These are phyloP conservation scores for Cyprinodon tularosa DNA, from an alignment of 2,113 vertebrate species.

Conservation along the genomic window DNA sequence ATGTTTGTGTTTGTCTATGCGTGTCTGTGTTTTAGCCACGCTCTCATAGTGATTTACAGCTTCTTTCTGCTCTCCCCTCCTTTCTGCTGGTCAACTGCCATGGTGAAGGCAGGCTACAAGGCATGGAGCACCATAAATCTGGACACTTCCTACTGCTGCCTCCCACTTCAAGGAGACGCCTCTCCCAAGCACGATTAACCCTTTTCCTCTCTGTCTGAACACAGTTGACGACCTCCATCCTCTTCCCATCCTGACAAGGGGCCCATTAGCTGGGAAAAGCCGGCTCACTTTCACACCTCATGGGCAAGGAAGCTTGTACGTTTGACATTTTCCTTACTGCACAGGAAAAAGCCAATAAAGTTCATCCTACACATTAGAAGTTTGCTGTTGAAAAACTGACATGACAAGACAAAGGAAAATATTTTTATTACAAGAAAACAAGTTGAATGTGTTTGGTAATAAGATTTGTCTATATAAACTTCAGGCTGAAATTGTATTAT, in stretches of 20 bases:
- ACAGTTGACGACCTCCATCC: conserved; percentile 36
- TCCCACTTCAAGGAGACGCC: conserved; percentile 81
- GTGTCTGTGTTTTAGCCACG: conserved; percentile 65
- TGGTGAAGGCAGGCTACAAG: conserved; percentile 67
- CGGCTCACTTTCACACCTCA: conserved; percentile 57
- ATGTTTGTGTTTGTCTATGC: conserved; percentile 44
- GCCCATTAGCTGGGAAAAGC: conserved; percentile 42
- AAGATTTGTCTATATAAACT: background rate
- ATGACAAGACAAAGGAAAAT: conserved; percentile 8
- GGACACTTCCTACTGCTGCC: conserved; percentile 82
- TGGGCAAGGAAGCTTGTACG: conserved; percentile 36
- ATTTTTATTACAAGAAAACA: conserved; percentile 1
- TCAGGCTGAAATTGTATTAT: background rate
- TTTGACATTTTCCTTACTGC: conserved; percentile 18
- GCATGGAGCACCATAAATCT: conserved; percentile 79
- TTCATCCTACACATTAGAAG: conserved; percentile 3
- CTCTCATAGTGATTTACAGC: conserved; percentile 77
- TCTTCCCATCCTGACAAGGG: conserved; percentile 27
- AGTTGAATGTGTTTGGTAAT: background rate
- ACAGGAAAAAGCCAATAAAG: conserved; percentile 49
- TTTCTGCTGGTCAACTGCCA: conserved; percentile 74
- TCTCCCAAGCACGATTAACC: conserved; percentile 79
- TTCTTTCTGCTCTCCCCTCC: conserved; percentile 66
- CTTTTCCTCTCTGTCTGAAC: conserved; percentile 56
- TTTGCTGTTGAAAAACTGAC: background rate